phyloP scores from a whole-genome alignment of 1,140 invertebrate genomes.

The Macrobrachium nipponense region DNA sequence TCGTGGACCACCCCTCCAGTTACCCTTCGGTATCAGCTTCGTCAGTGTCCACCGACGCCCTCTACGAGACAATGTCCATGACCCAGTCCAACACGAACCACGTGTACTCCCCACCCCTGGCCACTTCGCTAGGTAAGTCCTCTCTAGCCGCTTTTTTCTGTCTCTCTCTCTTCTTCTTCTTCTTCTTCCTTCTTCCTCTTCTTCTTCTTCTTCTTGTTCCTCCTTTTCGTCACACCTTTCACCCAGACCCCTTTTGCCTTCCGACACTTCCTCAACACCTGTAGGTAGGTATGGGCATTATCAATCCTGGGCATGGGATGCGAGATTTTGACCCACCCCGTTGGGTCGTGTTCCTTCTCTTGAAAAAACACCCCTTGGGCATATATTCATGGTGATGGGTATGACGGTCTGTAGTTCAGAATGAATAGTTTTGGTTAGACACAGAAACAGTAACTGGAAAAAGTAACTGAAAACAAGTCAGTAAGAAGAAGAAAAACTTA shows the following conservation, averaged over 20 bases:
- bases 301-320: no score
- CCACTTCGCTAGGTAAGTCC: slow-evolving; percentile 78
- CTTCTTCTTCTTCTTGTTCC: background rate
- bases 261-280: no score
- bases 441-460: background rate
- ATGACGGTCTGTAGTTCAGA: slow-evolving; percentile 44
- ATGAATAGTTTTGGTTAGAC: background rate
- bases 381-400: slow-evolving; percentile 54
- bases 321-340: background rate
- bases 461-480: background rate
- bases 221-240: background rate
- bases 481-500: background rate
- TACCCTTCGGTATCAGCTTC: slow-evolving; percentile 75
- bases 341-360: slow-evolving; percentile 22
- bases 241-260: background rate
- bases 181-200: no score
- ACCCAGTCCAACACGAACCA: slow-evolving; percentile 77
- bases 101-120: slow-evolving; percentile 83
- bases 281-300: no score
- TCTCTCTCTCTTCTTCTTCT: background rate
- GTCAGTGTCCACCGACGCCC: slow-evolving; percentile 70
- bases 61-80: slow-evolving; percentile 82
- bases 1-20: slow-evolving; percentile 70
- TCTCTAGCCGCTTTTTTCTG: background rate
- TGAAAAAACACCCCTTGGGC: background rate